These are phyloP conservation scores for Lamprologus tigripictilis DNA, from an alignment of 2,113 vertebrate genomes.

Conservation along the genomic window DNA sequence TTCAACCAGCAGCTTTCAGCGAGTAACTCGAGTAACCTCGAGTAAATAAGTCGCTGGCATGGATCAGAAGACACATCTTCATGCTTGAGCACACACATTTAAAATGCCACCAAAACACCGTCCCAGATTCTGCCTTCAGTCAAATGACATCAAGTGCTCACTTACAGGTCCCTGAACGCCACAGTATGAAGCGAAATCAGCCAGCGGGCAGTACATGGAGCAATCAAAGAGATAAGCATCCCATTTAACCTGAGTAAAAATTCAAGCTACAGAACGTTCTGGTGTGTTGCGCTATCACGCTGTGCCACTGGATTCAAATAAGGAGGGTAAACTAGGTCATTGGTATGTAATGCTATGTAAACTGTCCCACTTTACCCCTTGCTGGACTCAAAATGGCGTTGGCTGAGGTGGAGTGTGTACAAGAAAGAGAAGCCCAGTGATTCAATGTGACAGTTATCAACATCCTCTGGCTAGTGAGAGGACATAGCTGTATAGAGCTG, in stretches of 20 bases:
- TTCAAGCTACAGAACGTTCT: constrained; percentile 6
- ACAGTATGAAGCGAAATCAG: constrained; percentile 49
- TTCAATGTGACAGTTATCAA: constrained; percentile 51
- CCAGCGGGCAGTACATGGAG: constrained; percentile 52
- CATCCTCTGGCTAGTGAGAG: constrained; percentile 33
- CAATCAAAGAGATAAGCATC: constrained; percentile 65
- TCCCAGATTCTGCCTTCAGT: constrained; percentile 64
- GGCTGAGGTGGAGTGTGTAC: constrained; percentile 6
- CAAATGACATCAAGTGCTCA: constrained; percentile 59
- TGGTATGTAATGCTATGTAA: constrained; percentile 33
- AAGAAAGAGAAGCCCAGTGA: constrained; percentile 9
- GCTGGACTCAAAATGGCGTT: constrained; percentile 53
- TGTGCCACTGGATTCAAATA: constrained; percentile 39
- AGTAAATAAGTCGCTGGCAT: constrained; percentile 57
- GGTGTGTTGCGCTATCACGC: constrained; percentile 38
- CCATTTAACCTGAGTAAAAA: constrained; percentile 64
- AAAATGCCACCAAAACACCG: constrained; percentile 68
- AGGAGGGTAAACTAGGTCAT: constrained; percentile 62
- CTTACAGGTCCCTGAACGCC: constrained; percentile 66
- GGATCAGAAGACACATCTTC: constrained; percentile 63
- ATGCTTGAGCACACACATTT: constrained; percentile 63
- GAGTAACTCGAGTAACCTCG: constrained; percentile 47
- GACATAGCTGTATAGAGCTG: neutral
- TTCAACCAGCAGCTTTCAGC: constrained; percentile 34
- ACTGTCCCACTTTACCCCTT: constrained; percentile 42